Percentiles rank a stretch among this genome's conserved stretches.
Evolutionary conservation across 2,113 vertebrate genomes (phyloP).

Genomic region (Fulmarus glacialis): DNA sequence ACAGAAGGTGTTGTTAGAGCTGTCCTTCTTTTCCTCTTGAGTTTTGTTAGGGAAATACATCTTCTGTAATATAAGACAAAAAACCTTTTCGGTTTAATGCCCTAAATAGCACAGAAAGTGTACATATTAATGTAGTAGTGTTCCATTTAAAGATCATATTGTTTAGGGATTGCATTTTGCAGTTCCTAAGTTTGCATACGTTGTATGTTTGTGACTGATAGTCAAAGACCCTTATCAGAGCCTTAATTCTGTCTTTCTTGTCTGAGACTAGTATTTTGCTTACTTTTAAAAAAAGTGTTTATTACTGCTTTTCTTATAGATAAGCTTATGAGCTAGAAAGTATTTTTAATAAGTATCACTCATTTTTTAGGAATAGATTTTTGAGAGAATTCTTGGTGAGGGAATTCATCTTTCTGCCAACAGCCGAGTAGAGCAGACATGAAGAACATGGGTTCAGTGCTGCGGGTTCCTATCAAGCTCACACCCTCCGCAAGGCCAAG

Average conservation of each 20-base stretch:
- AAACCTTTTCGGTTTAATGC: not conserved
- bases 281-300: not conserved
- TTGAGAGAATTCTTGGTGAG: not conserved
- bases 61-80: not conserved
- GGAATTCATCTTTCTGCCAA: not conserved
- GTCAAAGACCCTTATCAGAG: not conserved
- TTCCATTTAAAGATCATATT: not conserved
- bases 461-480: not conserved
- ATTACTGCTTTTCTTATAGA: not conserved
- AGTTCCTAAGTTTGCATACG: not conserved
- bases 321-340: not conserved
- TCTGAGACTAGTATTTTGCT: not conserved
- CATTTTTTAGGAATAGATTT: not conserved
- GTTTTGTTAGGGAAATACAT: not conserved
- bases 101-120: not conserved
- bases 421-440: not conserved
- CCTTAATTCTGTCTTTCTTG: not conserved
- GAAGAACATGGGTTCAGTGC: not conserved
- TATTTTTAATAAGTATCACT: not conserved
- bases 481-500: not conserved
- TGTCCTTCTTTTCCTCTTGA: not conserved
- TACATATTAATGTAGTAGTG: not conserved
- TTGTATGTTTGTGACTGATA: not conserved
- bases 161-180: not conserved
- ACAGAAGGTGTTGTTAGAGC: not conserved